phyloP scores from a whole-genome alignment of 2,113 vertebrate species.

The Lamprologus lemairii region DNA sequence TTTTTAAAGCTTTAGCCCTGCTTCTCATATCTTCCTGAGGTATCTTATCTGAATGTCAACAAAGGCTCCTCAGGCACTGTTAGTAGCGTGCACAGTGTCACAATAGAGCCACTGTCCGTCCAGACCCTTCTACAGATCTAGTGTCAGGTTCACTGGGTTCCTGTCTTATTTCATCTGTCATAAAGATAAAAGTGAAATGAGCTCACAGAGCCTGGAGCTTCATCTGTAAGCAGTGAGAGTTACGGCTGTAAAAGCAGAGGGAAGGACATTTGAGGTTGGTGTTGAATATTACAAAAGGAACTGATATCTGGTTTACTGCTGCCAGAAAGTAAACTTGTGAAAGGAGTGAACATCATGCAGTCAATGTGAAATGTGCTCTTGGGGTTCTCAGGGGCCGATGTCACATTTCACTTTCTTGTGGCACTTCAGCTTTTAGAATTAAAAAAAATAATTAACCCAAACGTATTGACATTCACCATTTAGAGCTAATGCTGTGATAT shows the following conservation, averaged over 20 bases:
- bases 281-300: neutral
- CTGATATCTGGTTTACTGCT: neutral
- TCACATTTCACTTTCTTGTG: conserved; percentile 1
- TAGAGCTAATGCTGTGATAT: neutral
- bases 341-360: neutral
- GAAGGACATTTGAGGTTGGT: neutral
- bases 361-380: neutral
- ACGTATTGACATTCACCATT: neutral
- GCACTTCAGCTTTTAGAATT: neutral
- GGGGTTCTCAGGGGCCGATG: neutral
- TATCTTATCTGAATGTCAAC: neutral
- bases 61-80: neutral
- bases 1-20: neutral
- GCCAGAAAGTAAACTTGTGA: neutral
- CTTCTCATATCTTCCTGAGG: neutral
- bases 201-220: neutral
- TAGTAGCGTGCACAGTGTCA: neutral
- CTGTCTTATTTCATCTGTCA: neutral
- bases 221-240: neutral
- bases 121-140: neutral
- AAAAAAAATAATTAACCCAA: neutral
- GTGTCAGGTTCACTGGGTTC: conserved; percentile 4
- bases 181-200: neutral
- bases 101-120: neutral
- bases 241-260: neutral